Evolutionary conservation across 2,113 vertebrate species (phyloP), one percentile per base, ranked within the genome.

Genomic region (Ranitomeya variabilis): DNA sequence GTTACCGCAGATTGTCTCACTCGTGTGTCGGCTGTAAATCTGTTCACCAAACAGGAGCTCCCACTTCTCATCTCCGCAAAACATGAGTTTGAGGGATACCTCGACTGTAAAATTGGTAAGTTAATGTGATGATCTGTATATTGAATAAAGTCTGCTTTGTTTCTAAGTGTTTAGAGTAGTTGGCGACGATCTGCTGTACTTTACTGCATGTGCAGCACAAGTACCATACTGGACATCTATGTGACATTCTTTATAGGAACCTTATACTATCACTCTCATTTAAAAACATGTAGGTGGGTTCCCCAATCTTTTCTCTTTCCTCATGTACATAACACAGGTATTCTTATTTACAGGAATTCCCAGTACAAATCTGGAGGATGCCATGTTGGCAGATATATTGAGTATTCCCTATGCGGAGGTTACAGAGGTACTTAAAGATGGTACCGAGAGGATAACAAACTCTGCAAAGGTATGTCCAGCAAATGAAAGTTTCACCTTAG

Each of bases 41-140:
- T 97, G 91, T 95, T 99, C 90, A 99, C 97, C 0, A 91, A 91
- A 82, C 96, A 91, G n/a, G 97, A 99, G 90, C 92, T 98, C 90
- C 98, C 97, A n/a, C 85, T 99, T 19, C 89, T 99, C 45, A 95
- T 99, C 90, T 95, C 94, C 62, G 95, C 93, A 87, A 93, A 94
- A 86, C 89, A 37, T 78, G 92, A 91, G 54, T 97, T 97, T 83
- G 95, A 96, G 82, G 97, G 92, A 90, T 95, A 92, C 90, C 91
- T 99, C 14, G 97, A 99, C 85, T 92, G 96, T 0, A 96, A 96
- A 91, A 96, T 99, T 91, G 97, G 98, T 99, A 92, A 90, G 96
- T 89, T 55, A 71, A 76, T 8, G 37, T 3, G 21, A 76, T 8
- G 21, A n/a, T 8, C n/a, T n/a, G 6, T 67, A 1, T 67, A 23